These are phyloP conservation scores for Bos taurus DNA, from an alignment of 2,113 vertebrate species.

Conservation along the genomic window ARS-UCD2.0 NC_037329.1:86968001-86968500, in stretches of 20 bases:
- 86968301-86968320: slow-evolving; percentile 47
- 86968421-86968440: neutral
- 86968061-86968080: neutral
- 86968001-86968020: neutral
- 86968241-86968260: neutral
- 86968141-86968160: neutral
- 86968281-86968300: neutral
- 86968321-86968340: slow-evolving; percentile 10
- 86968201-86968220: neutral
- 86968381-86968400: slow-evolving; percentile 32
- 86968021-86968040: neutral
- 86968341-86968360: slow-evolving; percentile 29
- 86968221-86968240: neutral
- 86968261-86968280: neutral
- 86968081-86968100: neutral
- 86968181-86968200: neutral
- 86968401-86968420: neutral
- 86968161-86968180: neutral
- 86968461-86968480: neutral
- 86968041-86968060: neutral
- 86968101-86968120: neutral
- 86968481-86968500: slow-evolving; percentile 49
- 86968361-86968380: neutral
- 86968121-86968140: neutral
- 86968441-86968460: neutral